Base-by-base conservation (phyloP, 2,888 invertebrate species). In the Halictus ligatus region DNA sequence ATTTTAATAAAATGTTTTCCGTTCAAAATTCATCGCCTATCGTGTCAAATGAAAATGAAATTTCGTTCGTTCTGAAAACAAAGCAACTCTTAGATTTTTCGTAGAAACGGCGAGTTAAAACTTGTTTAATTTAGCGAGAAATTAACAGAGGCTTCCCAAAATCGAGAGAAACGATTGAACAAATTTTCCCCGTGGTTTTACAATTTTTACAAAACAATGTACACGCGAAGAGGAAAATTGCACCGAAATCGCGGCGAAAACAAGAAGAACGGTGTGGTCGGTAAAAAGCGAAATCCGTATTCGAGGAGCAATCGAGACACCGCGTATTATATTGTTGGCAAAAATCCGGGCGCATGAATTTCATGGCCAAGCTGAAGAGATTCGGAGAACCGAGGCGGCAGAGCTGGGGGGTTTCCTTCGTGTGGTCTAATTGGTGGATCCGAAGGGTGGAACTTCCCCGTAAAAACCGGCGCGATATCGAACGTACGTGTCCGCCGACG, bases 401-500 rank as follows among this genome's bases (percentile, higher is more conserved):
- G 77, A 29, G 64, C 64, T 25, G 64, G 64, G 83, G 72, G 81
- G 83, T 83, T 84, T 91, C 87, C 91, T 91, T 91, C 86, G 89
- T 89, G 89, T 85, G 89, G 88, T 91, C 91, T 91, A 91, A 91
- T 91, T 91, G 91, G 91, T 89, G 89, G 89, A 89, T 83, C 86
- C 89, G 89, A 89, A 90, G 89, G 89, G 91, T 89, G 89, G 88
- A 92, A 92, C 91, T 91, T 91, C 85, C 88, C 86, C 83, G 89
- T 92, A 92, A 92, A 91, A 92, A 92, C 88, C 88, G 89, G 89
- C 88, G 90, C 90, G 92, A 93, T 93, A 93, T 93, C 93, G 93
- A 91, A 93, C 93, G 92, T 93, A 92, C 92, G 92, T 92, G 92
- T 92, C 90, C 89, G 89, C 90, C 90, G 83, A 80, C 86, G 89